Evolutionary conservation across 2,888 invertebrate species (phyloP), one percentile per base, ranked within the genome.

Genomic region (Acleris cristana): DNA sequence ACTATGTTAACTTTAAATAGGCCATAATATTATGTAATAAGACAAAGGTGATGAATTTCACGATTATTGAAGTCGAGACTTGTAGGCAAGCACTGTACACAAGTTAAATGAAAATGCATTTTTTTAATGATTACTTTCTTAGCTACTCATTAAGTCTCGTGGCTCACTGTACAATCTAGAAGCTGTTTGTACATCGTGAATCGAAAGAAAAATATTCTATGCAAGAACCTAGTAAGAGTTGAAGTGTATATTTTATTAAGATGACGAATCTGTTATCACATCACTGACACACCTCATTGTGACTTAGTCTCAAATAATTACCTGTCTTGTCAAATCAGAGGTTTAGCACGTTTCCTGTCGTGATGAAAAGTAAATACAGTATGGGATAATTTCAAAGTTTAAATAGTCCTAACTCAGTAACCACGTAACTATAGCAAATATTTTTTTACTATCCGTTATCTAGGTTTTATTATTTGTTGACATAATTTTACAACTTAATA

Each of bases 211-310:
- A 40, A 40, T 40, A 40, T 40, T 40, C 12, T 40, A 14, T 14
- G 34, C 8, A 6, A 26, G 7, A 26, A 40, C 40, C 40, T 40
- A 14, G 53, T 54, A 34, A 26, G 21, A n/a, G 34, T 30, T 51
- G 14, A 51, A 66, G 51, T 51, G 48, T 58, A 49, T 54, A 63
- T 23, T 62, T 58, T 63, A 19, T 51, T 58, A 58, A 67, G 48
- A 58, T 63, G 62, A 67, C 57, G 23, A 60, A 61, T 56, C 58
- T 58, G 57, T 63, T 63, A 67, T 67, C 63, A 40, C 19, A 67
- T 67, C 63, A 40, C 19, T 21, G 58, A 44, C 53, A 58, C 19
- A 30, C 48, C 45, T 48, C 45, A 48, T 51, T 30, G 45, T 62
- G 18, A 49, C 53, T 62, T 57, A 34, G 58, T 67, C 67, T 58